A percentile compares a stretch with the other conserved stretches of the same genome.
Evolutionary conservation across 2,797 vertebrate species (phyloP).

Genomic region (Mus spretus): DNA sequence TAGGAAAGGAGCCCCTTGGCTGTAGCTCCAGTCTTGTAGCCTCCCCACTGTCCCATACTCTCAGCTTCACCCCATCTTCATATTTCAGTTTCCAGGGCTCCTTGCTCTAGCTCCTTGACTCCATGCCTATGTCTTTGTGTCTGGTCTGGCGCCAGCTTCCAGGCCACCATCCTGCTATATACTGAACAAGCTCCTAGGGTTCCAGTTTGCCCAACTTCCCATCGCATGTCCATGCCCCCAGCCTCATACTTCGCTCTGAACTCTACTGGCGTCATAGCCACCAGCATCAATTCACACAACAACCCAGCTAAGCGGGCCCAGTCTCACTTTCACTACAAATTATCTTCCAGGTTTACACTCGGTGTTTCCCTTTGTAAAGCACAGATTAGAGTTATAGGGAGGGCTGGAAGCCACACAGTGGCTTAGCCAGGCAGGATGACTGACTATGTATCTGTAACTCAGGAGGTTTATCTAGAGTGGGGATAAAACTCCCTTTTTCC

Average conservation of each 20-base stretch:
- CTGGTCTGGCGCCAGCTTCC: accelerated
- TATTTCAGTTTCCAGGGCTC: not conserved
- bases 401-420: not conserved
- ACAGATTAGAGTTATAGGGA: not conserved
- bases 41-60: too few species aligned
- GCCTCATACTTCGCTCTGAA: not conserved
- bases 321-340: not conserved
- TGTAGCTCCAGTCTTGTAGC: not conserved
- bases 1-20: not conserved
- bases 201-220: not conserved
- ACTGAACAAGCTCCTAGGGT: accelerated
- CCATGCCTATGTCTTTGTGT: accelerated
- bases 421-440: too few species aligned
- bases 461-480: not conserved
- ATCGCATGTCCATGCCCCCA: not conserved
- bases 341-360: not conserved
- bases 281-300: not conserved
- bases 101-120: not conserved
- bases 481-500: not conserved
- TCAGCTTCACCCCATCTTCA: not conserved
- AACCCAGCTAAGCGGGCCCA: not conserved
- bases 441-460: not conserved
- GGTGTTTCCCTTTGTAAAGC: not conserved
- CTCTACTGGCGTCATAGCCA: not conserved
- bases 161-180: not conserved